A percentile compares a stretch with the other conserved stretches of the same genome.
These are phyloP conservation scores for Papilio helenus DNA, from an alignment of 1,140 invertebrate genomes.

Conservation along the genomic window DNA sequence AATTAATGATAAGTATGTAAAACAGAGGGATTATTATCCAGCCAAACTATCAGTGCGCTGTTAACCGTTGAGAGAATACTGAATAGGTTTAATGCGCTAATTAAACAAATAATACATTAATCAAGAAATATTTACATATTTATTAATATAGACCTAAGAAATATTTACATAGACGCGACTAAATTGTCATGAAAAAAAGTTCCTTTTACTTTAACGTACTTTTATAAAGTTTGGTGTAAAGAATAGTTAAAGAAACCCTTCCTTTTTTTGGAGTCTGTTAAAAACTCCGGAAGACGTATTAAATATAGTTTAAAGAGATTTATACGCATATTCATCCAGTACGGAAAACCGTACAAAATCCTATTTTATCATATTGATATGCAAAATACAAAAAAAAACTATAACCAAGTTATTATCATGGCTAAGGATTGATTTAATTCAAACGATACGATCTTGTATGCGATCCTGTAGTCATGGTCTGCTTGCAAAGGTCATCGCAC, in stretches of 20 bases:
- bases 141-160: no score
- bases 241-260: no score
- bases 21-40: constrained; percentile 20
- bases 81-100: constrained; percentile 11
- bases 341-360: neutral
- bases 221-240: no score
- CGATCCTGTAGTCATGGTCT: constrained; percentile 2
- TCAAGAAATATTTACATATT: neutral
- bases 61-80: constrained; percentile 28
- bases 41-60: neutral
- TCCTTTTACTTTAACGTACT: no score
- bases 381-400: neutral
- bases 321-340: neutral
- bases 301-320: neutral
- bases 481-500: constrained; percentile 18
- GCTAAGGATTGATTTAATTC: neutral
- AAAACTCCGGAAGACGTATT: no score
- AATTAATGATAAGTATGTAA: constrained; percentile 29
- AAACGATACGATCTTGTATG: neutral
- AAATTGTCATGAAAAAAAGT: no score
- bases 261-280: no score
- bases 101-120: constrained; percentile 8
- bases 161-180: no score
- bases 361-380: neutral
- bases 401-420: neutral